Evolutionary conservation across 2,888 invertebrate genomes (phyloP).

Genomic region (Cheilosia grossa): DNA sequence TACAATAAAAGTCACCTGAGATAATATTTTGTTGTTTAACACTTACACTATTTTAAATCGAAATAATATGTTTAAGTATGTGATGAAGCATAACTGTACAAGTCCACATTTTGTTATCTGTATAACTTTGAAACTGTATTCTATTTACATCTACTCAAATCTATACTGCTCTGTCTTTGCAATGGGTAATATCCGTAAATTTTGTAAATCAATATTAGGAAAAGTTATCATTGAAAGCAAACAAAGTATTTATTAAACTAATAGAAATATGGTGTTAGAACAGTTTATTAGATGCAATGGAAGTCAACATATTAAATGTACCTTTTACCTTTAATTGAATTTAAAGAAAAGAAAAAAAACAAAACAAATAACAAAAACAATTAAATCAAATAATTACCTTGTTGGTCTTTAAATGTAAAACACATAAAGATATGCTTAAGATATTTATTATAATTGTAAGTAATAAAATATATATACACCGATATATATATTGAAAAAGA

Average conservation of each 20-base stretch:
- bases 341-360: slow-evolving; percentile 7
- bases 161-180: slow-evolving; percentile 5
- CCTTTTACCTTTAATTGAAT: slow-evolving; percentile 44
- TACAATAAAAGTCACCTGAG: slow-evolving; percentile 31
- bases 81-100: slow-evolving; percentile 70
- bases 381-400: slow-evolving; percentile 45
- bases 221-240: not conserved
- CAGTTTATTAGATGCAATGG: slow-evolving; percentile 45
- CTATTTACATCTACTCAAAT: not conserved
- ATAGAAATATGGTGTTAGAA: slow-evolving; percentile 8
- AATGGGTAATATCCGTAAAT: slow-evolving; percentile 5
- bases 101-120: slow-evolving; percentile 20
- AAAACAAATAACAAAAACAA: slow-evolving; percentile 20
- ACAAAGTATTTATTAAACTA: not conserved
- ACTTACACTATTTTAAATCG: not conserved
- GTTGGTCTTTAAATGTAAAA: slow-evolving; percentile 57
- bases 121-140: not conserved
- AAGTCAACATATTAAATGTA: slow-evolving; percentile 50
- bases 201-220: slow-evolving; percentile 1
- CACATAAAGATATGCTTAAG: slow-evolving; percentile 52
- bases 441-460: slow-evolving; percentile 66
- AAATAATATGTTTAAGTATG: slow-evolving; percentile 33
- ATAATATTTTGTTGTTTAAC: slow-evolving; percentile 7
- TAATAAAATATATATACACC: slow-evolving; percentile 52
- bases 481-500: slow-evolving; percentile 42